A percentile compares a stretch with the other conserved stretches of the same genome.
These are phyloP conservation scores for Heliangelus exortis DNA, from an alignment of 2,797 vertebrate species.

Conservation along the genomic window DNA sequence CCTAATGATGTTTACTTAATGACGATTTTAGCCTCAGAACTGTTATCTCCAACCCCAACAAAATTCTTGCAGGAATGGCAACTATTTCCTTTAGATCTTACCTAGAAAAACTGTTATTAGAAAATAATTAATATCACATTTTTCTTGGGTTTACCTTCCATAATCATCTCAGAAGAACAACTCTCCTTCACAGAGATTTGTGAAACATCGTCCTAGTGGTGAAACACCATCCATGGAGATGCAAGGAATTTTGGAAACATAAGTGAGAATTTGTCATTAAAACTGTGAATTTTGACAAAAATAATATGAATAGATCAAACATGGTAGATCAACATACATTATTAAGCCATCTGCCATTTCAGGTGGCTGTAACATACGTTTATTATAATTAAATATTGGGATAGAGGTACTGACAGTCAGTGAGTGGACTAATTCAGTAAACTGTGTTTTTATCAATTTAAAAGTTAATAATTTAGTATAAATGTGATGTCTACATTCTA, in stretches of 20 bases:
- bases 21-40: background rate
- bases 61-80: background rate
- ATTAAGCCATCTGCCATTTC: background rate
- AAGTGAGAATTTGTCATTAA: background rate
- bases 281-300: background rate
- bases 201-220: background rate
- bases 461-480: background rate
- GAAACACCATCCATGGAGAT: background rate
- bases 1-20: background rate
- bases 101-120: background rate
- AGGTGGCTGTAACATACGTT: background rate
- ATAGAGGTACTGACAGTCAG: background rate
- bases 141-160: background rate
- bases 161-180: background rate
- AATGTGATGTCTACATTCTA: background rate
- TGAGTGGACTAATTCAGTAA: background rate
- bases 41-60: background rate
- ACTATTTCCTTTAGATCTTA: background rate
- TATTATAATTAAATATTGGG: background rate
- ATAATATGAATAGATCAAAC: background rate
- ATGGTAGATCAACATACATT: background rate
- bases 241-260: background rate
- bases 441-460: background rate
- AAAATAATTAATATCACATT: background rate
- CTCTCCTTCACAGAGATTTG: background rate